Evolutionary conservation across 2,888 invertebrate species (phyloP).

Genomic region (Lycaena phlaeas): DNA sequence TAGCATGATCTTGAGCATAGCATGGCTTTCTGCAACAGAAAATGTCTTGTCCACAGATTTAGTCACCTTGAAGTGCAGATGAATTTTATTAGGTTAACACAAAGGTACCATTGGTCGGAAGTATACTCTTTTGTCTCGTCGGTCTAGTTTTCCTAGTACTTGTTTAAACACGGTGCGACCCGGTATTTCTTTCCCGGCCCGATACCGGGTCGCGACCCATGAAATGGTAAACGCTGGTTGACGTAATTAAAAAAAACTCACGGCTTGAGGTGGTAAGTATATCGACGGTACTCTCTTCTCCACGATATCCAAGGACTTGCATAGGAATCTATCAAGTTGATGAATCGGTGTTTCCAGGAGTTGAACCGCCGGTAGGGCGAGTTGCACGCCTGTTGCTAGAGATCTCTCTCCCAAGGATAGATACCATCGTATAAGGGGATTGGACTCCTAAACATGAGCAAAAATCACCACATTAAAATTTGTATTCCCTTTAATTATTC

Average conservation of each 20-base stretch:
- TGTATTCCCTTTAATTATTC: too few relatives aligned
- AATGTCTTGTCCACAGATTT: too few relatives aligned
- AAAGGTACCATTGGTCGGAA: too few relatives aligned
- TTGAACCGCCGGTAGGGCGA: slow-evolving; percentile 81
- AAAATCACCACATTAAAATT: too few relatives aligned
- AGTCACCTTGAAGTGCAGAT: too few relatives aligned
- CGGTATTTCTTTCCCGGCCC: too few relatives aligned
- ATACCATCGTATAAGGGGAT: slow-evolving; percentile 82
- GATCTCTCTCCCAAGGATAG: slow-evolving; percentile 83
- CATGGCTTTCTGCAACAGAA: background rate
- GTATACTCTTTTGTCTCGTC: too few relatives aligned
- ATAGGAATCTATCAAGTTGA: slow-evolving; percentile 83
- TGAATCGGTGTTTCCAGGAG: slow-evolving; percentile 81
- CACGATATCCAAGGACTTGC: slow-evolving; percentile 87
- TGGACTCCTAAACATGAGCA: slow-evolving; percentile 72
- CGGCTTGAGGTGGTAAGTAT: slow-evolving; percentile 87
- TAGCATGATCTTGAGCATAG: background rate
- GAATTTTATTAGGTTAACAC: too few relatives aligned
- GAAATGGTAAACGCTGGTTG: too few relatives aligned
- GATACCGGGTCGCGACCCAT: too few relatives aligned
- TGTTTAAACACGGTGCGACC: too few relatives aligned
- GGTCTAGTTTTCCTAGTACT: too few relatives aligned
- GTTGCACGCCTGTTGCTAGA: slow-evolving; percentile 79
- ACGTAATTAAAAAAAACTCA: slow-evolving; percentile 57
- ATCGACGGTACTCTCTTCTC: slow-evolving; percentile 88